Percentiles rank a stretch among this genome's conserved stretches.
Evolutionary conservation across 2,888 invertebrate species (phyloP).

Genomic region (Coelopa pilipes): DNA sequence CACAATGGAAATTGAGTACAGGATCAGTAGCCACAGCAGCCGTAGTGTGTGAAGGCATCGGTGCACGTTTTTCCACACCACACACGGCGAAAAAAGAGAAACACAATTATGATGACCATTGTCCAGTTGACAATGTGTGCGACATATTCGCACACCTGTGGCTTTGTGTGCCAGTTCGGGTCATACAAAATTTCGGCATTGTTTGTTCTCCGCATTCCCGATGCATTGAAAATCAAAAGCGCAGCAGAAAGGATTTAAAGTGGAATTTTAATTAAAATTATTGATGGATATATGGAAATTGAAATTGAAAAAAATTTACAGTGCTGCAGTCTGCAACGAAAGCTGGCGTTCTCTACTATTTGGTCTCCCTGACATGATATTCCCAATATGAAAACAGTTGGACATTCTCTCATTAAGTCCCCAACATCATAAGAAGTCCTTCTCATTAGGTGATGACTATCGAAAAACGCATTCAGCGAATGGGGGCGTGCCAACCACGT

Average conservation of each 20-base stretch:
- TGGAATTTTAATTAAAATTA: constrained; percentile 22
- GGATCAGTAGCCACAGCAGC: background rate
- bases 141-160: constrained; percentile 31
- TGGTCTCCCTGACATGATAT: too few relatives aligned
- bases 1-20: constrained; percentile 3
- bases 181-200: background rate
- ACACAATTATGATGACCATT: constrained; percentile 14
- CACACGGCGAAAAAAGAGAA: background rate
- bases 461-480: background rate
- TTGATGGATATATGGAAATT: background rate
- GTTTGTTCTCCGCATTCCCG: constrained; percentile 2
- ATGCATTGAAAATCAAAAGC: constrained; percentile 13
- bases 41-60: constrained; percentile 26
- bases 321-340: too few relatives aligned
- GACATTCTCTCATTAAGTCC: too few relatives aligned
- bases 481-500: constrained; percentile 34
- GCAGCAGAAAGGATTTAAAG: constrained; percentile 12
- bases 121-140: constrained; percentile 10
- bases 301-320: background rate
- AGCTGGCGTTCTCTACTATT: too few relatives aligned
- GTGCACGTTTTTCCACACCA: constrained; percentile 20
- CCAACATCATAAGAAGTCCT: too few relatives aligned
- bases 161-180: background rate
- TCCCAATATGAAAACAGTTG: too few relatives aligned
- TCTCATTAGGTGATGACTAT: too few relatives aligned